Conservation (phyloP, 2,113 vertebrate genomes). For the Pachyramphus minor region DNA sequence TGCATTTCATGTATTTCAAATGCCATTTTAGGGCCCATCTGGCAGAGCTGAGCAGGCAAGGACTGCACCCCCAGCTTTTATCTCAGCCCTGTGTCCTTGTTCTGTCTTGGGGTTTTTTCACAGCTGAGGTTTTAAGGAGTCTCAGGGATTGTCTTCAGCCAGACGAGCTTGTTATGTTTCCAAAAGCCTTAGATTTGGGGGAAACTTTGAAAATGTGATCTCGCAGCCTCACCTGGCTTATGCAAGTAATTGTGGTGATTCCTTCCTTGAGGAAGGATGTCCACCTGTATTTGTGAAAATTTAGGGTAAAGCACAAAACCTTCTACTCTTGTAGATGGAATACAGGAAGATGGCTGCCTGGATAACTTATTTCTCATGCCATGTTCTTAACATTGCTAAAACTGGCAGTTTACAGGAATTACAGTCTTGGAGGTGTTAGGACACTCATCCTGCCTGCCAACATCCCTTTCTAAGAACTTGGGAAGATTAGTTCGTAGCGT, state of each 20-base stretch:
- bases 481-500: not conserved
- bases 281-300: not conserved
- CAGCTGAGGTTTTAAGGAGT: not conserved
- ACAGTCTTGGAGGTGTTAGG: not conserved
- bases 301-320: not conserved
- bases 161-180: not conserved
- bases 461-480: not conserved
- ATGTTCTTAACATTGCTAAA: not conserved
- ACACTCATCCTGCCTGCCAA: not conserved
- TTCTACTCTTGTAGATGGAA: not conserved
- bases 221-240: not conserved
- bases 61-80: not conserved
- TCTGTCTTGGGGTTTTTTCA: not conserved
- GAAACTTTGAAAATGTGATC: not conserved
- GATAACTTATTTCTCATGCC: not conserved
- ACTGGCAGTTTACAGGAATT: not conserved
- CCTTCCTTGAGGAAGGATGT: not conserved
- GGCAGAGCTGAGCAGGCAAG: not conserved
- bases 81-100: not conserved
- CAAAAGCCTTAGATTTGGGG: not conserved
- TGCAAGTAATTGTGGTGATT: not conserved
- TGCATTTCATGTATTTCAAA: not conserved
- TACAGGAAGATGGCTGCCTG: not conserved
- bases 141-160: not conserved
- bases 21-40: not conserved